Evolutionary conservation across 2,113 vertebrate genomes (phyloP).

Genomic region (Oreochromis niloticus): DNA sequence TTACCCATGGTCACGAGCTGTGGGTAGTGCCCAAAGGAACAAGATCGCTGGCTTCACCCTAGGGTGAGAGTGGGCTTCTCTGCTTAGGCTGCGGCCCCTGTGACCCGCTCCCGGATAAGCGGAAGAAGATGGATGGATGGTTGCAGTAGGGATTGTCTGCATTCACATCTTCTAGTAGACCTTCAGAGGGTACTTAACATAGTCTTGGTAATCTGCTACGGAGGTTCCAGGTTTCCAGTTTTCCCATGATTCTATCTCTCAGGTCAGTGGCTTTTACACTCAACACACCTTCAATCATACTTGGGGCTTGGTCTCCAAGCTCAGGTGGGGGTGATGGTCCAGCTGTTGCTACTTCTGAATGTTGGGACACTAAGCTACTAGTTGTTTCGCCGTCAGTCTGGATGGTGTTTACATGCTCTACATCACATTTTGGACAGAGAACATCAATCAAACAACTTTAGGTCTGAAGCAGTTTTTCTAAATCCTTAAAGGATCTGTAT

Average conservation of each 20-base stretch:
- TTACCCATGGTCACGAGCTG: not conserved
- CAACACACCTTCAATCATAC: not conserved
- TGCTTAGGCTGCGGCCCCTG: not conserved
- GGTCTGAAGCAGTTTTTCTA: not conserved
- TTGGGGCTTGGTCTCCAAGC: not conserved
- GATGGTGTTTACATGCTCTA: not conserved
- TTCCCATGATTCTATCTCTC: not conserved
- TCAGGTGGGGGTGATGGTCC: not conserved
- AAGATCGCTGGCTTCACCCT: not conserved
- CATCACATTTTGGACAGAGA: not conserved
- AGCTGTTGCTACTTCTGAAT: not conserved
- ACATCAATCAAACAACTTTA: not conserved
- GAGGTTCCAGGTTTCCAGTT: not conserved
- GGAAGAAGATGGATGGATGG: not conserved
- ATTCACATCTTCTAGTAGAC: not conserved
- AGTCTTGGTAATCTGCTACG: not conserved
- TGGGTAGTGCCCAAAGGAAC: not conserved
- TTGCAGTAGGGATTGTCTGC: not conserved
- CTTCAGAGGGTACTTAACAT: not conserved
- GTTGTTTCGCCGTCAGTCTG: not conserved
- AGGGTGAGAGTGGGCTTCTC: not conserved
- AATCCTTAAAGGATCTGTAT: not conserved
- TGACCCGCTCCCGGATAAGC: not conserved
- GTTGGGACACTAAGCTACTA: not conserved
- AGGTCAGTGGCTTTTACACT: not conserved